Conservation (phyloP, 2,888 invertebrate genomes). For the Plutella xylostella region DNA sequence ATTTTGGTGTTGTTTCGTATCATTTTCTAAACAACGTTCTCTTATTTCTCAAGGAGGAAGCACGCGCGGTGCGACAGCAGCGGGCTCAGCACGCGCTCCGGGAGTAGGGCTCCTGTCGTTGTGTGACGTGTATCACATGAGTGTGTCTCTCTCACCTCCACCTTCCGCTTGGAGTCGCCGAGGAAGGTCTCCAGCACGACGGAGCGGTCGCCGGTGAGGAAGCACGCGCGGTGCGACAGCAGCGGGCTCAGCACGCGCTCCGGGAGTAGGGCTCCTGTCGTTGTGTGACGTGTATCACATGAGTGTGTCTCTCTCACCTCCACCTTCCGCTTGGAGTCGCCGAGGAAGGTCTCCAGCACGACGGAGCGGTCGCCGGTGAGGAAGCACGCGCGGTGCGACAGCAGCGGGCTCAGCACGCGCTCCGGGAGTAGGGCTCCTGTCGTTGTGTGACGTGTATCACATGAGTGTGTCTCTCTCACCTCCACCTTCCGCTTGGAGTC, state of each 20-base stretch:
- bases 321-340: conserved; percentile 88
- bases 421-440: conserved; percentile 95
- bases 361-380: conserved; percentile 88
- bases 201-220: conserved; percentile 86
- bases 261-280: conserved; percentile 93
- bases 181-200: conserved; percentile 93
- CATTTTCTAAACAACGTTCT: no score
- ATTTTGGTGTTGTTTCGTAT: no score
- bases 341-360: conserved; percentile 91
- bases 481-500: conserved; percentile 90
- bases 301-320: no score
- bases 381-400: conserved; percentile 89
- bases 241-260: conserved; percentile 91
- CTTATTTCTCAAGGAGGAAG: no score
- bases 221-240: conserved; percentile 87
- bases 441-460: no score
- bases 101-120: conserved; percentile 94
- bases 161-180: conserved; percentile 89
- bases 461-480: no score
- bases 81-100: conserved; percentile 90
- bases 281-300: no score
- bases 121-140: no score
- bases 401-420: conserved; percentile 87
- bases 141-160: no score
- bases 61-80: conserved; percentile 89